These are phyloP conservation scores for Hylaeus anthracinus DNA, from an alignment of 1,140 invertebrate species.

Conservation along the genomic window DNA sequence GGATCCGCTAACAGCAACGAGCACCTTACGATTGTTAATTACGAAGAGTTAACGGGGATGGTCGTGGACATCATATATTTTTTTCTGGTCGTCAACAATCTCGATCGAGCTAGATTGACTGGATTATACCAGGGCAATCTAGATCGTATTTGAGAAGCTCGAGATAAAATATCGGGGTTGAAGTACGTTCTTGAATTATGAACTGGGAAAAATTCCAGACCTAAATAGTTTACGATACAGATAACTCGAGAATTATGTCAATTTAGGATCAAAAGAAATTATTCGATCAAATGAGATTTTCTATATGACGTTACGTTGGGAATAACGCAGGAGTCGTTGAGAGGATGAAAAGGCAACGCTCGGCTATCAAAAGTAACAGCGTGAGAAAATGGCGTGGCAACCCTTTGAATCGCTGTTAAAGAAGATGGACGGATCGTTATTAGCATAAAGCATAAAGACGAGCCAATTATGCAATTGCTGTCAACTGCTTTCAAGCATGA, in stretches of 20 bases:
- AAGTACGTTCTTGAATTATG: conserved; percentile 11
- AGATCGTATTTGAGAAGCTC: conserved; percentile 5
- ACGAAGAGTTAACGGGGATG: neutral
- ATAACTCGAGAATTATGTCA: neutral
- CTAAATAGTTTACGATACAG: neutral
- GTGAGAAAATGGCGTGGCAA: conserved; percentile 14
- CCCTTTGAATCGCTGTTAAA: conserved; percentile 27
- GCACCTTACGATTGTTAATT: neutral
- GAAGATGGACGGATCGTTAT: neutral
- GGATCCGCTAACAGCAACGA: neutral
- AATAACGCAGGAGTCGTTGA: neutral
- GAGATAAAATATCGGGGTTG: conserved; percentile 41
- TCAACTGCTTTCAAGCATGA: conserved; percentile 40
- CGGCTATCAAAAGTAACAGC: neutral
- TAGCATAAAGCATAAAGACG: conserved; percentile 8
- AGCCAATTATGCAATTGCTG: conserved; percentile 58
- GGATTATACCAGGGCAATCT: conserved; percentile 9
- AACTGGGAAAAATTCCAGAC: neutral
- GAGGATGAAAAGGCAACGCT: neutral
- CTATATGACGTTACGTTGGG: neutral
- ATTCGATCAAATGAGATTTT: neutral
- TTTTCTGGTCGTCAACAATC: neutral
- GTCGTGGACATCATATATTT: neutral
- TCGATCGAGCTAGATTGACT: neutral
- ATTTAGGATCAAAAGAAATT: neutral